Evolutionary conservation across 1,140 invertebrate species (phyloP).

Genomic region (Mactra quadrangularis): DNA sequence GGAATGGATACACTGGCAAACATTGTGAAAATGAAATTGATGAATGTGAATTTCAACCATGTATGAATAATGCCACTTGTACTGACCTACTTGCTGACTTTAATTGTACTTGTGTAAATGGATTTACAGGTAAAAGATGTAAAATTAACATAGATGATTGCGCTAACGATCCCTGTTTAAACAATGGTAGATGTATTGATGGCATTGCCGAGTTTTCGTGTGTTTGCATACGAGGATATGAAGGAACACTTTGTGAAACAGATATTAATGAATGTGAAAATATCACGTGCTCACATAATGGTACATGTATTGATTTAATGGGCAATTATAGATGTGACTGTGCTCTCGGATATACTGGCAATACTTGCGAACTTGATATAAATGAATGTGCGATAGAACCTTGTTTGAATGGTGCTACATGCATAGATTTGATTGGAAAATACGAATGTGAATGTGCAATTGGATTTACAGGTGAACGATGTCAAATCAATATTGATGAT

Average conservation of each 20-base stretch:
- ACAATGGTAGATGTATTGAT: slow-evolving; percentile 65
- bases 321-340: slow-evolving; percentile 89
- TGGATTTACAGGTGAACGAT: slow-evolving; percentile 84
- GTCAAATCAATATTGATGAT: slow-evolving; percentile 86
- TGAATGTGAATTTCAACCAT: slow-evolving; percentile 93
- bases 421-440: slow-evolving; percentile 95
- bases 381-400: slow-evolving; percentile 88
- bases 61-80: slow-evolving; percentile 95
- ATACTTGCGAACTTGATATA: slow-evolving; percentile 86
- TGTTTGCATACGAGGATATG: background rate
- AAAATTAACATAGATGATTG: slow-evolving; percentile 85
- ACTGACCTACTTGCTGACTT: slow-evolving; percentile 88
- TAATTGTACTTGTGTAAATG: slow-evolving; percentile 87
- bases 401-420: slow-evolving; percentile 94
- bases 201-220: slow-evolving; percentile 7
- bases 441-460: slow-evolving; percentile 98
- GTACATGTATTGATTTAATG: slow-evolving; percentile 70
- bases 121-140: slow-evolving; percentile 95
- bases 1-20: slow-evolving; percentile 94
- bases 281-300: slow-evolving; percentile 81
- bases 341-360: slow-evolving; percentile 88
- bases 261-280: background rate
- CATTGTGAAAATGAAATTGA: slow-evolving; percentile 95
- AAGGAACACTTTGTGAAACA: slow-evolving; percentile 5
- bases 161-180: slow-evolving; percentile 62